Base-by-base conservation (phyloP, 2,113 vertebrate genomes). In the Oplegnathus fasciatus region DNA sequence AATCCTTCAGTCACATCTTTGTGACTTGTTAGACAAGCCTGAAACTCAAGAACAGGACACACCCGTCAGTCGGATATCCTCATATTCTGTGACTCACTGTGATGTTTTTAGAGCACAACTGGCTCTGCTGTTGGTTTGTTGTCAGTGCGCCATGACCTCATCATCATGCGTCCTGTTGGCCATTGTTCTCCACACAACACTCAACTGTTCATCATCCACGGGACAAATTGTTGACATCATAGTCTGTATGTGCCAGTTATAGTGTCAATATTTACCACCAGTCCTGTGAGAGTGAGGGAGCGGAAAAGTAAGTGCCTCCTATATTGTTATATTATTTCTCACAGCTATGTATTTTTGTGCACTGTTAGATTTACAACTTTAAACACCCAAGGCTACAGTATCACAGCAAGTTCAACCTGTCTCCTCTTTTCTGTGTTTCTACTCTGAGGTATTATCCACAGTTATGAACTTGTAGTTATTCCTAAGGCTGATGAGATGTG, bases 121-220 rank as follows among this genome's bases (percentile, higher is more conserved):
- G 80, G 42, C 79, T 82, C 71, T 20, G 22, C 61, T 76, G 74
- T 82, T 37, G 26, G 57, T 67, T 60, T 60, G 78, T 54, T 50
- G 83, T 65, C 30, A 61, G 44, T 22, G 70, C 50, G 75, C 66
- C 11, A 55, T 90, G 92, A 91, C 84, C 83, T 92, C 90, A 89
- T 79, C 75, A 72, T 73, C 86, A 78, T 15, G 30, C 26, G 26
- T 81, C 86, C 61, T 76, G 83, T 80, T 26, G 58, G 26, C 72
- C 78, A 91, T 93, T 94, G 90, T 94, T 91, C 82, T 75, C 60
- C 55, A 8, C 22, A 87, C 84, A 87, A 67, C 71, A 9, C 80
- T 70, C 13, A 20, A 80, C 81, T 67, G 24, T 86, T 86, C 42
- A 17, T 68, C 69, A 4, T 77, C 71, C 1, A 54, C 15, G 24